Percentiles rank a stretch among this genome's conserved stretches.
Evolutionary conservation across 2,797 vertebrate species (phyloP).

Genomic region (Anableps anableps): DNA sequence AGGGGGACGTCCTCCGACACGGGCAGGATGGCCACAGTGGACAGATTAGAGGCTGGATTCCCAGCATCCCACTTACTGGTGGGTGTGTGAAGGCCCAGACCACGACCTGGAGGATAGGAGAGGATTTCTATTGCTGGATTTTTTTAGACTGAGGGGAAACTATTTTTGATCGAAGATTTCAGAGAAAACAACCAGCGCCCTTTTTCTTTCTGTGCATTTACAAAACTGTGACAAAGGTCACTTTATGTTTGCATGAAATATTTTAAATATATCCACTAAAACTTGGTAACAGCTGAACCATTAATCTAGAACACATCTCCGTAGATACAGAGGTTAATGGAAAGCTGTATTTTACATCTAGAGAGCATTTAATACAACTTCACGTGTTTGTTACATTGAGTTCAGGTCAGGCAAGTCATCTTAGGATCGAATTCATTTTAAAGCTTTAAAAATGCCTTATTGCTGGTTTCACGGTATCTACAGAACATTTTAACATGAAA

Average conservation of each 20-base stretch:
- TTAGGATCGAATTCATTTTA: too few relatives aligned
- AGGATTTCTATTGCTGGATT: constrained; percentile 1
- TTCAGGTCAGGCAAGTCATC: too few relatives aligned
- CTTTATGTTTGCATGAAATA: neutral
- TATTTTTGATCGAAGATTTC: neutral
- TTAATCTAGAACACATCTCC: too few relatives aligned
- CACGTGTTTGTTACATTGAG: neutral
- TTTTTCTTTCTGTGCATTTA: neutral
- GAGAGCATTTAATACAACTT: too few relatives aligned
- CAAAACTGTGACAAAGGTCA: too few relatives aligned
- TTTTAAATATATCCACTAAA: neutral
- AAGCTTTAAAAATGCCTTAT: neutral
- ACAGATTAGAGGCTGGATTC: constrained; percentile 89
- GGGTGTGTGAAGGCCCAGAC: constrained; percentile 80
- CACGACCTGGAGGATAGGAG: constrained; percentile 76
- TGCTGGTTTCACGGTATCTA: neutral
- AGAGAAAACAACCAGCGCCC: neutral
- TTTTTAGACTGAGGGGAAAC: neutral
- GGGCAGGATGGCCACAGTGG: constrained; percentile 90
- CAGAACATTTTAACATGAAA: neutral
- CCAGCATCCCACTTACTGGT: constrained; percentile 90
- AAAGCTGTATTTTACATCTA: too few relatives aligned
- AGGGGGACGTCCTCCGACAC: constrained; percentile 93
- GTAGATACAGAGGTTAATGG: too few relatives aligned
- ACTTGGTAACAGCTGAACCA: neutral